Base-by-base conservation (phyloP, 2,797 vertebrate genomes). In the Hybognathus amarus region DNA sequence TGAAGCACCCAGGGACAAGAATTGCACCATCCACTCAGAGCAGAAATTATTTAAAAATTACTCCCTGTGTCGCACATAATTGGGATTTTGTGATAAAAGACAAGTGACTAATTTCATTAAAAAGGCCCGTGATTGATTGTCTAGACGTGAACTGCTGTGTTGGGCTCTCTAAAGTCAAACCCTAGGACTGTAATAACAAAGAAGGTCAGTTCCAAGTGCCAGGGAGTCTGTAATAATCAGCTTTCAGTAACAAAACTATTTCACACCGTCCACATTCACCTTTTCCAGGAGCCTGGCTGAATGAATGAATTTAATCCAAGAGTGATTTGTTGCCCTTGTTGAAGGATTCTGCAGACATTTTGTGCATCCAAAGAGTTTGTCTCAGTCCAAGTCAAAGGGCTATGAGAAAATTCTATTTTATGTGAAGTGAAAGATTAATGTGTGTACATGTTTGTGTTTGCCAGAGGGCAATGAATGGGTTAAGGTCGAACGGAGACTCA, bases 381-480 rank as follows among this genome's bases (percentile, higher is more conserved):
- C 47, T 85, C 66, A 67, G 71, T 70, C 61, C 42, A 69, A 77
- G 73, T 83, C 50, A 77, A 83, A 83, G 77, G 74, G 69, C 69
- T 79, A 69, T 67, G 40, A 81, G 71, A 76, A 80, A 83, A 77
- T 68, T 69, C 75, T 83, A 77, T 76, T 77, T 86, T 88, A 42
- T 77, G 77, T 83, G 79, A 83, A 42, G 83, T 70, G 75, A 88
- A 86, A 88, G 85, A 88, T 87, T 85, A 87, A 87, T 89, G 86
- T 88, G 86, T 84, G 83, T 77, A 68, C 61, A 84, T 77, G 75
- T 80, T 83, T 71, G 81, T 85, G 85, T 77, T 84, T 87, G 79
- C 82, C 87, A 77, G 85, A 82, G 75, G 86, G 86, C 86, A 38
- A 82, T 74, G 79, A 87, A 85, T 79, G 77, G 83, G 85, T 84